Evolutionary conservation across 2,113 vertebrate species (phyloP).

Genomic region (Thamnaconus septentrionalis): DNA sequence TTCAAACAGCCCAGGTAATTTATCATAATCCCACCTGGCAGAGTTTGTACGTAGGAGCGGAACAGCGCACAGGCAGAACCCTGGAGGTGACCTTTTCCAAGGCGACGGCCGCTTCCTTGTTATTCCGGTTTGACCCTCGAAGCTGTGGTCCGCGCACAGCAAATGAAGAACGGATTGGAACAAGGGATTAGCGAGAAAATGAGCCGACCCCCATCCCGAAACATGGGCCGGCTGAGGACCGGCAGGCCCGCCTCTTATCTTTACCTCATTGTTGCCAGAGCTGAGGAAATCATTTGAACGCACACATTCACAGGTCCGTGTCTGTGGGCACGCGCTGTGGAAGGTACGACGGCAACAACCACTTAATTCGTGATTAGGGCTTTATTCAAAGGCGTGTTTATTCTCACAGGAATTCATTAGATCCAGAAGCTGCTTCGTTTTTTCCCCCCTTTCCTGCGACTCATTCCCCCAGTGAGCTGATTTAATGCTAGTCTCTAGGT

Average conservation of each 20-base stretch:
- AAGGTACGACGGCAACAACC: slow-evolving; percentile 78
- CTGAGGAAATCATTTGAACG: slow-evolving; percentile 60
- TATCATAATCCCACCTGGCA: slow-evolving; percentile 22
- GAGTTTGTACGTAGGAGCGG: slow-evolving; percentile 15
- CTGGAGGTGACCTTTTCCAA: slow-evolving; percentile 44
- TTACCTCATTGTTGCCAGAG: slow-evolving; percentile 54
- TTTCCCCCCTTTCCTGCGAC: slow-evolving; percentile 63
- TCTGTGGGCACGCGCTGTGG: slow-evolving; percentile 69
- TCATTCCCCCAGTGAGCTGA: slow-evolving; percentile 82
- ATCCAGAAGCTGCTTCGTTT: slow-evolving; percentile 77
- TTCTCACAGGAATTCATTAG: slow-evolving; percentile 84
- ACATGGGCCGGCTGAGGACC: slow-evolving; percentile 45
- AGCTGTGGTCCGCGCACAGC: slow-evolving; percentile 36
- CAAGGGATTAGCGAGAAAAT: slow-evolving; percentile 68
- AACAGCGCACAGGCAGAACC: slow-evolving; percentile 18
- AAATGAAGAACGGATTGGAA: slow-evolving; percentile 62
- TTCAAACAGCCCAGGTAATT: slow-evolving; percentile 37
- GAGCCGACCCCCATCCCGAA: slow-evolving; percentile 64
- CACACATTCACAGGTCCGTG: slow-evolving; percentile 60
- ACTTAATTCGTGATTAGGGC: slow-evolving; percentile 83
- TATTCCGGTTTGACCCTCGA: slow-evolving; percentile 58
- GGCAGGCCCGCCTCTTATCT: slow-evolving; percentile 64
- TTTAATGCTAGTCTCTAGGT: slow-evolving; percentile 81
- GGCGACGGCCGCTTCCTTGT: slow-evolving; percentile 27
- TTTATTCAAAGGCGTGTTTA: slow-evolving; percentile 82